Conservation (phyloP, 2,797 vertebrate species). For the Schizopygopsis malacanthus region DNA sequence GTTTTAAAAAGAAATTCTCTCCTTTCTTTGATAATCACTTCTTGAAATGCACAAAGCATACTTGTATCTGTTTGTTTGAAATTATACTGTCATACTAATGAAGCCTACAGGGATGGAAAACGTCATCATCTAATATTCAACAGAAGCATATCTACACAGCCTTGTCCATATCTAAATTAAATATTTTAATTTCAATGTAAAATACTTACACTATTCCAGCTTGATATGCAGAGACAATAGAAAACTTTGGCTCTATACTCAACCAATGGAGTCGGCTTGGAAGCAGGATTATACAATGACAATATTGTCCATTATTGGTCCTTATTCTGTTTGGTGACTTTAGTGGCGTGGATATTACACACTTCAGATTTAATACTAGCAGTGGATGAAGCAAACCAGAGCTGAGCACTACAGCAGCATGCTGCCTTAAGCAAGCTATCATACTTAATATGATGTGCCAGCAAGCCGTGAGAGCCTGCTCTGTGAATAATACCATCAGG, state of each 20-base stretch:
- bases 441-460: slow-evolving; percentile 60
- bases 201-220: background rate
- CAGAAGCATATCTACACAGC: slow-evolving; percentile 27
- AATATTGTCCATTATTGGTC: background rate
- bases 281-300: too few species aligned
- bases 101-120: slow-evolving; percentile 22
- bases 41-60: background rate
- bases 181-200: background rate
- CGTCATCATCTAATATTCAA: slow-evolving; percentile 30
- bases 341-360: background rate
- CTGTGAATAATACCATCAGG: slow-evolving; percentile 56
- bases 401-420: slow-evolving; percentile 48
- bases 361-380: slow-evolving; percentile 6
- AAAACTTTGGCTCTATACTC: background rate
- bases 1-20: background rate
- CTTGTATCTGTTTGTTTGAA: background rate
- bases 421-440: slow-evolving; percentile 58
- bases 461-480: slow-evolving; percentile 47
- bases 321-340: slow-evolving; percentile 1
- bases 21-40: slow-evolving; percentile 5
- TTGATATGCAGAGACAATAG: background rate
- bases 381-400: slow-evolving; percentile 37
- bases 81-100: slow-evolving; percentile 20
- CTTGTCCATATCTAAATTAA: slow-evolving; percentile 10
- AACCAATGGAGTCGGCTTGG: background rate